Base-by-base conservation (phyloP, 2,113 vertebrate genomes). In the Campylomormyrus numenius region DNA sequence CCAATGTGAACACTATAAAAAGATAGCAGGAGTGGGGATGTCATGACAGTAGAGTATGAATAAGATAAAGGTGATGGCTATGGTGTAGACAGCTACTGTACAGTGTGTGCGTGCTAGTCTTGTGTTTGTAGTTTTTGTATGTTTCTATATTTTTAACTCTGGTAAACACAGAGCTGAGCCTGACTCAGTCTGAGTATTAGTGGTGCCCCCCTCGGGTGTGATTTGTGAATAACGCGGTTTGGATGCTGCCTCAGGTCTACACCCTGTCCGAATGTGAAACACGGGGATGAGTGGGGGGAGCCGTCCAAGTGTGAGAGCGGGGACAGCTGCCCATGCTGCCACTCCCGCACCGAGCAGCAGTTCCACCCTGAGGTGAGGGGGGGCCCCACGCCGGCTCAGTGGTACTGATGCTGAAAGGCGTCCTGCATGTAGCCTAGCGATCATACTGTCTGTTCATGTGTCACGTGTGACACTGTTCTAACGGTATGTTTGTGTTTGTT, bases 271-370 rank as follows among this genome's bases (percentile, higher is more conserved):
- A 98, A 91, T 42, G 98, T 98, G 90, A 98, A 98, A 93, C 97
- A 97, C 2, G 98, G 97, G 3, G 98, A 98, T 27, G 98, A 98
- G 91, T 98, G 98, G 98, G 98, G 98, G 0, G 97, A 98, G 92
- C 97, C 98, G 4, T 97, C 97, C 0, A 96, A 97, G 92, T 98
- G 98, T 88, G 97, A 97, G 85, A 96, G 96, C 1, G 97, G 97
- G 83, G 98, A 98, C 93, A 92, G 93, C 91, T 98, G 98, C 92
- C 97, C 96, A 90, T 97, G 97, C 93, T 98, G 98, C 94, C 98
- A 98, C 92, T 98, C 97, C 19, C 97, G 97, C 91, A 98, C 97
- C 0, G 98, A 98, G 93, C 98, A 98, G 91, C 98, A 98, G 93
- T 98, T 98, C 92, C 98, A 98, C 90, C 98, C 98, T 0, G 98